Conservation (phyloP, 2,113 vertebrate species). For the Chrysochloris asiatica region DNA sequence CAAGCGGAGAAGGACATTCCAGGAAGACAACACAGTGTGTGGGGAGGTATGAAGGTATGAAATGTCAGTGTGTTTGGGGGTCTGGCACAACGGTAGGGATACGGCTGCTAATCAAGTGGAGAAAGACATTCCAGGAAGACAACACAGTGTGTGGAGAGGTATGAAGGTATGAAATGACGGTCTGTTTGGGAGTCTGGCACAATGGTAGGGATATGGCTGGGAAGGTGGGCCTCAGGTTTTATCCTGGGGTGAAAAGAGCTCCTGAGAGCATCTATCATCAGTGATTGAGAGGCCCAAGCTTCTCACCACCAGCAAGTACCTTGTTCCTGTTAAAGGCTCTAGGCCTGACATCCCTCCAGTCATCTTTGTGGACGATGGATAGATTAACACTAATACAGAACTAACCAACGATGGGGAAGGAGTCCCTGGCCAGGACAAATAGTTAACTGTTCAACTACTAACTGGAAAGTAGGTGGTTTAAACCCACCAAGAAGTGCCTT, state of each 20-base stretch:
- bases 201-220: fast-evolving
- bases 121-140: not conserved
- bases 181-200: not conserved
- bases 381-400: not conserved
- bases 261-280: not conserved
- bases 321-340: not conserved
- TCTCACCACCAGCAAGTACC: not conserved
- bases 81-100: not conserved
- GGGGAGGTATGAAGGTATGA: fast-evolving
- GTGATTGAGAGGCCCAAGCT: not conserved
- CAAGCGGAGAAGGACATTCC: fast-evolving
- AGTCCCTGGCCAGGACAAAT: not conserved
- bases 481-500: not conserved
- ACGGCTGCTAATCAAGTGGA: fast-evolving
- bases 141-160: fast-evolving
- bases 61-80: fast-evolving
- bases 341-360: not conserved
- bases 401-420: not conserved
- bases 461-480: not conserved
- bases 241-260: not conserved
- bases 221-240: fast-evolving
- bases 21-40: fast-evolving
- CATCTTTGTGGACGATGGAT: fast-evolving
- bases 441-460: not conserved
- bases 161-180: fast-evolving